A percentile compares a stretch with the other conserved stretches of the same genome.
These are phyloP conservation scores for Junonia oenone DNA, from an alignment of 2,888 invertebrate species.

Conservation along the genomic window DNA sequence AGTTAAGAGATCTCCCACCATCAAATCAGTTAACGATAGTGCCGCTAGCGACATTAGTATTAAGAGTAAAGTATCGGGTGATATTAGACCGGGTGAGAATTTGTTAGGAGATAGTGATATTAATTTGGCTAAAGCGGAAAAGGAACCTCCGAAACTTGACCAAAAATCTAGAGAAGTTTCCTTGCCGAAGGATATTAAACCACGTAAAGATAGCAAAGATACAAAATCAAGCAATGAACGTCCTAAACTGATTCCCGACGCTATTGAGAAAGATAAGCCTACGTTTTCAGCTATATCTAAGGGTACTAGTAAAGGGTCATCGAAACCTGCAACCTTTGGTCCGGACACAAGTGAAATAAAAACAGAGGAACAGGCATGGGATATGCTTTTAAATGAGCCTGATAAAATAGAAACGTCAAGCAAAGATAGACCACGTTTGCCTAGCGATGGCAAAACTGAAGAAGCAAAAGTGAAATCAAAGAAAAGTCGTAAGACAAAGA, in stretches of 20 bases:
- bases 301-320: neutral
- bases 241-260: conserved; percentile 1
- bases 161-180: conserved; percentile 16
- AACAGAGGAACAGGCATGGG: conserved; percentile 70
- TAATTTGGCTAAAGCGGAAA: conserved; percentile 13
- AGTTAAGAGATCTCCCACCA: conserved; percentile 64
- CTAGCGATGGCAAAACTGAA: conserved; percentile 39
- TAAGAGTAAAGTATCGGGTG: conserved; percentile 38
- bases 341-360: conserved; percentile 37
- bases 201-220: conserved; percentile 6
- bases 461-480: conserved; percentile 57
- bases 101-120: conserved; percentile 17
- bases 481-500: conserved; percentile 52
- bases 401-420: conserved; percentile 38
- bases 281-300: neutral
- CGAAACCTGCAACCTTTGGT: conserved; percentile 6
- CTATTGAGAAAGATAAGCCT: conserved; percentile 10
- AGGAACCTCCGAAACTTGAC: conserved; percentile 15
- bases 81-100: neutral
- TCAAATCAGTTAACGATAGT: conserved; percentile 50
- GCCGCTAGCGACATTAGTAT: conserved; percentile 45
- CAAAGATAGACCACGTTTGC: conserved; percentile 33
- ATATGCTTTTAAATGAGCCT: conserved; percentile 59
- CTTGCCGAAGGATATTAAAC: conserved; percentile 7
- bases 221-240: conserved; percentile 9